Percentiles rank a stretch among this genome's conserved stretches.
Conservation (phyloP, 2,888 invertebrate species). For the Aplocera efformata region DNA sequence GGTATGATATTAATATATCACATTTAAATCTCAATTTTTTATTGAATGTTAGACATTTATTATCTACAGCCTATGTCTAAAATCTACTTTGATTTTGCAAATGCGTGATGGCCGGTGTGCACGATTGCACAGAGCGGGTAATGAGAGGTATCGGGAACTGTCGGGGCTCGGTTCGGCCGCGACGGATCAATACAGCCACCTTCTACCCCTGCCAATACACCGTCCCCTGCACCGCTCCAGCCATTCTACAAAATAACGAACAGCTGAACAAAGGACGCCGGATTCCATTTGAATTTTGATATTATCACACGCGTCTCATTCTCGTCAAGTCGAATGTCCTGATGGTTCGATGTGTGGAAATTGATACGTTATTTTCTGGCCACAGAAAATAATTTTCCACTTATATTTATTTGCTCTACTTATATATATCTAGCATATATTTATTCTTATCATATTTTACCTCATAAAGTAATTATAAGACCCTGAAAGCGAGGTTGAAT, state of each 20-base stretch:
- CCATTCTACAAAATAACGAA: constrained; percentile 28
- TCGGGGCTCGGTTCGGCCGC: constrained; percentile 46
- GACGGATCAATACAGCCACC: constrained; percentile 52
- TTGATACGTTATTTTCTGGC: no score
- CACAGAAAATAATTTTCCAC: no score
- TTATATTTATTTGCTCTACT: no score
- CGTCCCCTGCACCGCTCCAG: constrained; percentile 38
- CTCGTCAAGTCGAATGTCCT: no score
- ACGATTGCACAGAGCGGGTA: constrained; percentile 37
- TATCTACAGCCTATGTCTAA: no score
- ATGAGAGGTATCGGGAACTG: constrained; percentile 49
- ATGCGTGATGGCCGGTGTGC: constrained; percentile 21
- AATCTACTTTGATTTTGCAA: constrained; percentile 4
- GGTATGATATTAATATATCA: no score
- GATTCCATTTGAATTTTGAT: not conserved
- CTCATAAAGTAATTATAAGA: not conserved
- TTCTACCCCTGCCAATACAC: constrained; percentile 49
- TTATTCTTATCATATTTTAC: no score
- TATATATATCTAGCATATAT: no score
- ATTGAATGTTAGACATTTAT: no score
- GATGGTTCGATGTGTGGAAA: no score
- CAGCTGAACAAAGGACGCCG: constrained; percentile 19
- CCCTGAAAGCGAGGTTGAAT: not conserved
- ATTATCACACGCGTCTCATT: not conserved
- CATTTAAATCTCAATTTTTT: no score